These are phyloP conservation scores for Subanguina moxae DNA, from an alignment of 1,140 invertebrate genomes.

Conservation along the genomic window DNA sequence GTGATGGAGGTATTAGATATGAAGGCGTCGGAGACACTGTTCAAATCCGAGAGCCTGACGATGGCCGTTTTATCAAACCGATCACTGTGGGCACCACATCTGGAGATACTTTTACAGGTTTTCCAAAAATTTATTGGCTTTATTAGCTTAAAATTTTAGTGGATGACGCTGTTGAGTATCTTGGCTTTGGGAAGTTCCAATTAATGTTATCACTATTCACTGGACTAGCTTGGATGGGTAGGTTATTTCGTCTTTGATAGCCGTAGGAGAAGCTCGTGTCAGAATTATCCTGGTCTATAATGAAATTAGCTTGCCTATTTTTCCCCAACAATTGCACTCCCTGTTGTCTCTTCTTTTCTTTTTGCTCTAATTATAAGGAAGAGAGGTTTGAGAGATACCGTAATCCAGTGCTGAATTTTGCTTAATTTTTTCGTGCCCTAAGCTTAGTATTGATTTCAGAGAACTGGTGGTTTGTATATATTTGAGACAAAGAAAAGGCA, in stretches of 20 bases:
- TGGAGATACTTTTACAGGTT: background rate
- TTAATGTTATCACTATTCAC: constrained; percentile 68
- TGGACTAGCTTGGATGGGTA: constrained; percentile 61
- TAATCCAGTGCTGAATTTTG: no score
- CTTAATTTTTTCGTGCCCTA: no score
- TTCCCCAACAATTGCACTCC: no score
- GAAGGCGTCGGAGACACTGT: constrained; percentile 34
- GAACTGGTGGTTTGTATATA: background rate
- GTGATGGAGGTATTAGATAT: constrained; percentile 35
- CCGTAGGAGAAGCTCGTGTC: no score
- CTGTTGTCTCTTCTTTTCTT: no score
- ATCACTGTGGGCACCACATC: background rate
- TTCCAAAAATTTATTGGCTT: constrained; percentile 61
- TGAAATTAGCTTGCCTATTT: no score
- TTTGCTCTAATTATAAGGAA: no score
- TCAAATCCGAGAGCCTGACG: constrained; percentile 26
- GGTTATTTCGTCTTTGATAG: background rate
- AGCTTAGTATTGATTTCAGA: no score
- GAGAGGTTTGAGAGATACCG: no score
- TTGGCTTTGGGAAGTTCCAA: constrained; percentile 93
- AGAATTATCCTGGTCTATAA: background rate
- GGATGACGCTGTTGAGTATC: constrained; percentile 85
- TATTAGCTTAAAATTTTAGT: constrained; percentile 76
- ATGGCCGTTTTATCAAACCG: background rate
- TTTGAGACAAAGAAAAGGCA: background rate